Evolutionary conservation across 2,797 vertebrate genomes (phyloP), one percentile per base, ranked within the genome.

Genomic region (Tiaroga cobitis): DNA sequence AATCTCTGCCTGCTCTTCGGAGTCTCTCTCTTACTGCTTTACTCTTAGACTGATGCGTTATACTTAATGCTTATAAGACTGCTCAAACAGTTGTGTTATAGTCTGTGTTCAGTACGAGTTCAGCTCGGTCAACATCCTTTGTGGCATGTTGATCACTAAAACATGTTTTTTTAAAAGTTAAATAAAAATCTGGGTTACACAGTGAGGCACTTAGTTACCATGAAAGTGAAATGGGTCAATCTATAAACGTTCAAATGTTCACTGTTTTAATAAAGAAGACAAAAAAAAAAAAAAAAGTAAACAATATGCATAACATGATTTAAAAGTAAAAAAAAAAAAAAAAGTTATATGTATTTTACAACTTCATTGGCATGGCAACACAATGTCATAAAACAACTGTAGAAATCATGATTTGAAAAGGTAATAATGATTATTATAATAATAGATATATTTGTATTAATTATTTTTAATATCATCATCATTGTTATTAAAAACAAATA

Each of bases 1-100:
- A 73, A 46, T 87, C 84, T 78, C 59, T 51, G 67, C 80, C 54
- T 65, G 73, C 82, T 84, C 81, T 51, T 70, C n/a, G n/a, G 21
- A 65, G 43, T 73, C 74, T 63, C 51, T 39, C 75, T 75, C 24
- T 83, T 18, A 73, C 68, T 67, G 21, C 67, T 83, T 81, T 16
- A 49, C 79, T 46, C 43, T 49, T 46, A 65, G 32, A 39, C 46
- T 37, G 9, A 73, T 34, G 41, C 51, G 67, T 61, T 59, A 85
- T 34, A 72, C 37, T 29, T 51, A 83, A 83, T 26, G 29, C 56
- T 85, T 49, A 39, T 68, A 61, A 26, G 56, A 29, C 8, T 39
- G n/a, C 76, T 78, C 43, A 78, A 61, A 63, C 24, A 11, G 18
- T 41, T 78, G 51, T 78, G 54, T 78, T 61, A 61, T 61, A 41